phyloP scores from a whole-genome alignment of 92 coral and sea anemone genomes.

The Zoanthus solanderi region DNA sequence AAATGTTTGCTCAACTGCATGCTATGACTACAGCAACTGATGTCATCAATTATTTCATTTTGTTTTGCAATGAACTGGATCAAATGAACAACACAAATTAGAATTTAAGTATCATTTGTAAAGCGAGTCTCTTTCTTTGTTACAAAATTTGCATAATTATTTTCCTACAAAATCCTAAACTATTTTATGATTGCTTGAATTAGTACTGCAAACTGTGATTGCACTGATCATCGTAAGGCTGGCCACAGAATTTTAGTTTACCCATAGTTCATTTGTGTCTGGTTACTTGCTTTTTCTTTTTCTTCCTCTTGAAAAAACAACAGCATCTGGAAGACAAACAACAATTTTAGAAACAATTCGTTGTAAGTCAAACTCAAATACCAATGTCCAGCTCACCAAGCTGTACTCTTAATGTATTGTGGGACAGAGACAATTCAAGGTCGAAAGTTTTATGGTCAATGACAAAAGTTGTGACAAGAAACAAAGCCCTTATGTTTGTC shows the following conservation, averaged over 20 bases:
- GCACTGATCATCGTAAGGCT: constrained; percentile 11
- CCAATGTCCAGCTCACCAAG: too few relatives aligned
- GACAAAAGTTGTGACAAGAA: too few relatives aligned
- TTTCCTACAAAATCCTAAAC: constrained; percentile 38
- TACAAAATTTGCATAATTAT: constrained; percentile 41
- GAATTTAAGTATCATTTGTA: neutral
- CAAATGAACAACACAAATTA: constrained; percentile 5
- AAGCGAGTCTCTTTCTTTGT: constrained; percentile 17
- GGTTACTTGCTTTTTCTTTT: constrained; percentile 87
- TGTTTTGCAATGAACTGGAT: neutral
- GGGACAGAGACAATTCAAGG: too few relatives aligned
- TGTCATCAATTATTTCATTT: constrained; percentile 3
- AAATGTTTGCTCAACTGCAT: too few relatives aligned
- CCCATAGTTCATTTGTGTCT: constrained; percentile 77
- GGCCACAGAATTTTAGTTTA: neutral
- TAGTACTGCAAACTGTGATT: constrained; percentile 10
- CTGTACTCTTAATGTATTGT: too few relatives aligned
- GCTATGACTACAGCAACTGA: constrained; percentile 2
- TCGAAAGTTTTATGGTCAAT: too few relatives aligned
- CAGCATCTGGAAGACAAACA: constrained; percentile 78
- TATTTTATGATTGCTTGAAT: constrained; percentile 27
- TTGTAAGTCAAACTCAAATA: neutral
- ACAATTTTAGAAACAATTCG: neutral
- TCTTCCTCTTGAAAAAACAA: constrained; percentile 94
- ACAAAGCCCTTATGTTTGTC: too few relatives aligned